phyloP scores from a whole-genome alignment of 2,888 invertebrate species.

The Hedychridium roseum region DNA sequence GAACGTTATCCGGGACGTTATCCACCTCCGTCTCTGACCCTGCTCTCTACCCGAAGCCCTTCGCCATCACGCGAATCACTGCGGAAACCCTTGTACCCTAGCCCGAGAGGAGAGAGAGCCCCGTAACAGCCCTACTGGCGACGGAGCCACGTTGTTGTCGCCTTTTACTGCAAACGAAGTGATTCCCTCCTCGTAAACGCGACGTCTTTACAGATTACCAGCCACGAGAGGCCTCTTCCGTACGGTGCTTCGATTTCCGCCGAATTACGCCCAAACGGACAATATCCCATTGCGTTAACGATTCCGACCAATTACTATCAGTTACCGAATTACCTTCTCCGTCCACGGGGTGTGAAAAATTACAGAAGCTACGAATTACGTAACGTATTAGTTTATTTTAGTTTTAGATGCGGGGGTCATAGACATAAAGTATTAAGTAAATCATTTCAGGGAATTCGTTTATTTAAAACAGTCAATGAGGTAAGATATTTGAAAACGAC shows the following conservation, averaged over 20 bases:
- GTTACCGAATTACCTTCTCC: slow-evolving; percentile 6
- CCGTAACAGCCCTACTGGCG: slow-evolving; percentile 25
- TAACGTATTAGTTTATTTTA: too few species aligned
- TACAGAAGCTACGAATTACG: not conserved
- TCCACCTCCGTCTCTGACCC: slow-evolving; percentile 46
- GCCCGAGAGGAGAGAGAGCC: slow-evolving; percentile 13
- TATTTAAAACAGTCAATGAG: too few species aligned
- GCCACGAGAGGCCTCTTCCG: slow-evolving; percentile 18
- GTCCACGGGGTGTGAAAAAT: not conserved
- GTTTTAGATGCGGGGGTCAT: too few species aligned
- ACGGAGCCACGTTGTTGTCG: slow-evolving; percentile 49
- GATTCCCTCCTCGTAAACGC: slow-evolving; percentile 62
- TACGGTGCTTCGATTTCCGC: too few species aligned
- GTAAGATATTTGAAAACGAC: too few species aligned
- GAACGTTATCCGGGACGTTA: slow-evolving; percentile 58
- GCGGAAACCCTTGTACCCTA: slow-evolving; percentile 47
- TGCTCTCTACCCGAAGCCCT: slow-evolving; percentile 33
- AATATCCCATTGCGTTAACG: too few species aligned
- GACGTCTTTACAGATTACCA: slow-evolving; percentile 52
- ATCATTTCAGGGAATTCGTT: too few species aligned
- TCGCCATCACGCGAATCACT: slow-evolving; percentile 46
- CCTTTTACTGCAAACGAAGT: slow-evolving; percentile 63
- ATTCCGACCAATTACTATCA: too few species aligned
- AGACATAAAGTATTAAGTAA: too few species aligned
- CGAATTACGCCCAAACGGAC: too few species aligned